Percentiles rank a stretch among this genome's conserved stretches.
These are phyloP conservation scores for Sitta carolinensis DNA, from an alignment of 2,797 vertebrate species.

Conservation along the genomic window DNA sequence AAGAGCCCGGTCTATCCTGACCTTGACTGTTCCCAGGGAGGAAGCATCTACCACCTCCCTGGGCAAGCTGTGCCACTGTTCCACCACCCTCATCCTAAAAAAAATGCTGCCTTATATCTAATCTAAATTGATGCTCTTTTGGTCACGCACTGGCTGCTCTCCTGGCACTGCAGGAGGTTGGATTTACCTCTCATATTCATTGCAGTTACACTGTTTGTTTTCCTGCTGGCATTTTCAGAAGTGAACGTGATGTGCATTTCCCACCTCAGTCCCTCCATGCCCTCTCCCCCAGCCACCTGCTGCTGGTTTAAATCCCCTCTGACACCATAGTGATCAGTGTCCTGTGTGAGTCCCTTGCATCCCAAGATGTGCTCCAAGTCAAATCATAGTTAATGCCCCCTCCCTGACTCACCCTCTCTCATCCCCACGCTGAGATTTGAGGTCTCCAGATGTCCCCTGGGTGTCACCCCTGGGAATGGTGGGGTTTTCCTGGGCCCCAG, in stretches of 20 bases:
- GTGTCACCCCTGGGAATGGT: neutral
- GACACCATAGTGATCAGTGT: neutral
- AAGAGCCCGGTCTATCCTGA: fast-evolving
- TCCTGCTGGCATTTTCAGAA: neutral
- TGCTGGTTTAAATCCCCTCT: neutral
- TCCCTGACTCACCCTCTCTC: neutral
- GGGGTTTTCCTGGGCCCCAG: neutral
- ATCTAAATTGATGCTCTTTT: fast-evolving
- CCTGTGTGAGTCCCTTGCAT: neutral
- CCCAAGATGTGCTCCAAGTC: neutral
- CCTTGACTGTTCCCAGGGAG: neutral
- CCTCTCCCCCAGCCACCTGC: neutral
- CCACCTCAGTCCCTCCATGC: neutral
- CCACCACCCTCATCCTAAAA: neutral
- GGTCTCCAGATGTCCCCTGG: neutral
- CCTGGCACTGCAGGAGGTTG: neutral
- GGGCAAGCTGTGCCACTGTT: neutral
- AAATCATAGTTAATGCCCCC: fast-evolving
- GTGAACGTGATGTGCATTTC: neutral
- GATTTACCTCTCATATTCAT: neutral
- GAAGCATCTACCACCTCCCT: neutral
- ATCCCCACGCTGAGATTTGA: neutral
- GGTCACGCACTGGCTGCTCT: neutral
- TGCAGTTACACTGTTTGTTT: neutral
- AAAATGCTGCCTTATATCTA: neutral